Conservation (phyloP, 2,113 vertebrate genomes). For the Paralichthys olivaceus region DNA sequence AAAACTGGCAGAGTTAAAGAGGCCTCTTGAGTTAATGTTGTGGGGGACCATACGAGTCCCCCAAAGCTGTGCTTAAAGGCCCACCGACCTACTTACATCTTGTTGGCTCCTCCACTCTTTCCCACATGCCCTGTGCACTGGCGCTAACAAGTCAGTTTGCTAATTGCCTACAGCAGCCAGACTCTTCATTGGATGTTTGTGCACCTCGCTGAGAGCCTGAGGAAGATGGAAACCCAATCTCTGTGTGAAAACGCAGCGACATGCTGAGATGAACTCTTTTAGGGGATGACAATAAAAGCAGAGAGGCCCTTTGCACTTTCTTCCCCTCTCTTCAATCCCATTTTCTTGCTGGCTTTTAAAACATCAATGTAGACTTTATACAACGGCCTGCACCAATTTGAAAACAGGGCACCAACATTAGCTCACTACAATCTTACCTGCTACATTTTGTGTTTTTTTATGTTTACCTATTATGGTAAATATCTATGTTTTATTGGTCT, state of each 20-base stretch:
- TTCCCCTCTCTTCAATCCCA: constrained; percentile 13
- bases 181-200: constrained; percentile 45
- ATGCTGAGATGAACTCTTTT: constrained; percentile 47
- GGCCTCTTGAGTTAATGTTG: constrained; percentile 21
- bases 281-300: constrained; percentile 44
- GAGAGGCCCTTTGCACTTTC: constrained; percentile 10
- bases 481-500: too few species aligned
- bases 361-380: constrained; percentile 4
- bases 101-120: constrained; percentile 40
- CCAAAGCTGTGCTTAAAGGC: constrained; percentile 15
- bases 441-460: neutral
- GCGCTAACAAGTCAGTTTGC: constrained; percentile 46
- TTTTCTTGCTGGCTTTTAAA: constrained; percentile 3
- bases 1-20: constrained; percentile 35
- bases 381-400: neutral
- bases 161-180: constrained; percentile 67
- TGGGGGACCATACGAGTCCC: neutral
- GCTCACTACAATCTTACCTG: neutral
- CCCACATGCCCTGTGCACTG: constrained; percentile 36
- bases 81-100: constrained; percentile 58
- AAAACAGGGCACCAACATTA: neutral
- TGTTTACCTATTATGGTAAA: too few species aligned
- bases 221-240: constrained; percentile 54
- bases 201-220: constrained; percentile 36
- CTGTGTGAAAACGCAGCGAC: constrained; percentile 53